Base-by-base conservation (phyloP, 1,140 invertebrate genomes). In the Marisa cornuarietis region DNA sequence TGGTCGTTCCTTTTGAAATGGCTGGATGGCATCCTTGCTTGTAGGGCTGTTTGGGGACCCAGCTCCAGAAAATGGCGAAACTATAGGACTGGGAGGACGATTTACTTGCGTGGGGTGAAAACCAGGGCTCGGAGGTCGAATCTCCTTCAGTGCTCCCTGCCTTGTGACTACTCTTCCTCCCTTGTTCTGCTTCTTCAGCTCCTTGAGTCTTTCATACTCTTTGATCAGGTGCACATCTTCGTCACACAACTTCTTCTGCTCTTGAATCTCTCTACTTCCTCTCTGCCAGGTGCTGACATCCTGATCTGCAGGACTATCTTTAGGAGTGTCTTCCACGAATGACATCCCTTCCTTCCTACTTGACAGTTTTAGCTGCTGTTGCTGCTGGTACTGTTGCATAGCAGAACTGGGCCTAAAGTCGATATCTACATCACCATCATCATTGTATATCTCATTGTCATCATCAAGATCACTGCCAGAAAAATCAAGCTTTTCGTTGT, bases 401-500 rank as follows among this genome's bases (percentile, higher is more conserved):
- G 69, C 75, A 16, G 54, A 72, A 61, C 74, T 79, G 24, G 62
- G 74, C n/a, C 42, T 65, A 42, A 63, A 62, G 51, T 72, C 72
- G 8, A 62, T 10, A 11, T 72, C 62, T 0, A 52, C 61, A 14
- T 24, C 66, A 52, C 63, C 49, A 6, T 51, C 26, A 22, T 18
- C 49, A 26, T 61, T 42, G 49, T 24, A 26, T 16, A 51, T 26
- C n/a, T 74, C 31, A 22, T 63, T 69, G 42, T 80, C 72, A 65
- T 79, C 77, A 5, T 66, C 72, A 62, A 80, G 81, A 51, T 84
- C 83, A 69, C 76, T 79, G 63, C 82, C 81, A 58, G 76, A 79
- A 42, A 78, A 79, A 65, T 86, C 84, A 66, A 79, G 74, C 51
- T 63, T 49, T 13, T 84, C 82, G 80, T 83, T 79, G 78, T 85